Percentiles rank a stretch among this genome's conserved stretches.
These are phyloP conservation scores for Chlorops oryzae DNA, from an alignment of 1,140 invertebrate species.

Conservation along the genomic window DNA sequence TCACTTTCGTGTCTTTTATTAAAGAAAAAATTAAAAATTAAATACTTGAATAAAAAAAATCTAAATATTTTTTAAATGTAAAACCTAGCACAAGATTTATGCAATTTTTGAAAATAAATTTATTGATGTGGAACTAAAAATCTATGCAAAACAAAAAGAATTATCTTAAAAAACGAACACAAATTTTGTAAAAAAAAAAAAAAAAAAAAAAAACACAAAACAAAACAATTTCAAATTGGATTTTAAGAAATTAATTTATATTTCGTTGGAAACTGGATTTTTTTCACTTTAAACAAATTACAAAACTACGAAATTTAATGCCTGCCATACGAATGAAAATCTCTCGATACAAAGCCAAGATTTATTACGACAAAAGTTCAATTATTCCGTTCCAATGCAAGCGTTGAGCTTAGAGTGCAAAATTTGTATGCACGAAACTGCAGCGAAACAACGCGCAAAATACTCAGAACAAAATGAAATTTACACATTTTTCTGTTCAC, in stretches of 20 bases:
- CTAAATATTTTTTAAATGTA: slow-evolving; percentile 29
- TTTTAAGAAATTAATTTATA: slow-evolving; percentile 2
- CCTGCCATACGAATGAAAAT: slow-evolving; percentile 31
- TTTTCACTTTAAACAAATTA: slow-evolving; percentile 19
- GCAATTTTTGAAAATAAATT: slow-evolving; percentile 45
- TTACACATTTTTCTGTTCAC: no score
- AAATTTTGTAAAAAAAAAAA: slow-evolving; percentile 33
- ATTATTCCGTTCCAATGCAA: slow-evolving; percentile 45
- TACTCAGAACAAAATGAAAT: no score
- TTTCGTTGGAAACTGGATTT: slow-evolving; percentile 6
- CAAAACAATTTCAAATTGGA: slow-evolving; percentile 18
- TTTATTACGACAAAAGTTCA: slow-evolving; percentile 33
- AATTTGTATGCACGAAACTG: no score
- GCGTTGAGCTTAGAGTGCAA: no score
- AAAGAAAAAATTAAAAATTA: slow-evolving; percentile 24
- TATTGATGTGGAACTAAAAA: no score
- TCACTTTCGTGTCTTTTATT: slow-evolving; percentile 49
- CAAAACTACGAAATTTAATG: slow-evolving; percentile 47
- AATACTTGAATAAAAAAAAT: slow-evolving; percentile 19
- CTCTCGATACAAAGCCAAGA: slow-evolving; percentile 21
- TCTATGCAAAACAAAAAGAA: slow-evolving; percentile 17
- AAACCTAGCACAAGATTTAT: slow-evolving; percentile 27
- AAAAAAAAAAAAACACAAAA: slow-evolving; percentile 31
- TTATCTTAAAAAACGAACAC: slow-evolving; percentile 15
- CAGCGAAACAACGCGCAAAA: no score